Conservation (phyloP, 2,888 invertebrate species). For the Iselma pallidipennis region DNA sequence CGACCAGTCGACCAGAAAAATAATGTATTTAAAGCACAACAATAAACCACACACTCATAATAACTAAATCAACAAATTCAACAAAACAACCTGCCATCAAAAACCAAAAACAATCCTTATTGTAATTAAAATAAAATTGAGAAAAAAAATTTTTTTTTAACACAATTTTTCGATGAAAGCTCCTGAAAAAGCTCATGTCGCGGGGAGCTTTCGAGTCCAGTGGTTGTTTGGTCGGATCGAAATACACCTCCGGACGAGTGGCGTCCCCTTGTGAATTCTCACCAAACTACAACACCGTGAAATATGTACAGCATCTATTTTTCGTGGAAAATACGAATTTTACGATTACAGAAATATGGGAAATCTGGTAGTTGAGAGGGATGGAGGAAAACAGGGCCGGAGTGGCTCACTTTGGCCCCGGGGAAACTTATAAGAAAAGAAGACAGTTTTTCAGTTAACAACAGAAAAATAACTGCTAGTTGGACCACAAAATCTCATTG, state of each 20-base stretch:
- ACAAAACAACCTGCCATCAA: not conserved
- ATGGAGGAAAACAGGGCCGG: too few relatives aligned
- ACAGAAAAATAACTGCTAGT: too few relatives aligned
- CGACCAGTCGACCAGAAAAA: slow-evolving; percentile 53
- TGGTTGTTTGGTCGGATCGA: slow-evolving; percentile 23
- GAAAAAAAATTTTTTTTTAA: not conserved
- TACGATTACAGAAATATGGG: not conserved
- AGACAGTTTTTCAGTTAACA: too few relatives aligned
- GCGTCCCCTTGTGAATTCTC: slow-evolving; percentile 44
- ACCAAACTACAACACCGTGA: slow-evolving; percentile 46
- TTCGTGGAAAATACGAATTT: slow-evolving; percentile 3
- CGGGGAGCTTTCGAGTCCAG: slow-evolving; percentile 4
- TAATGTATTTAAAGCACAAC: slow-evolving; percentile 30
- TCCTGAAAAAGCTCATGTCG: not conserved
- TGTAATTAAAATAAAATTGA: not conserved
- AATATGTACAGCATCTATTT: slow-evolving; percentile 43
- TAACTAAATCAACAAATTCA: not conserved
- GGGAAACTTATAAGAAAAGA: too few relatives aligned
- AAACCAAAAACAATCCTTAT: not conserved
- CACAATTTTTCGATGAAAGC: not conserved
- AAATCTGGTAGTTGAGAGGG: not conserved
- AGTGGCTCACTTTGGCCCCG: too few relatives aligned
- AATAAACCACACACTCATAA: not conserved
- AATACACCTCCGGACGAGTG: slow-evolving; percentile 30
- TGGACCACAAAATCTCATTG: too few relatives aligned